Percentiles rank a stretch among this genome's conserved stretches.
These are phyloP conservation scores for Polymixis lichenea DNA, from an alignment of 2,888 invertebrate genomes.

Conservation along the genomic window DNA sequence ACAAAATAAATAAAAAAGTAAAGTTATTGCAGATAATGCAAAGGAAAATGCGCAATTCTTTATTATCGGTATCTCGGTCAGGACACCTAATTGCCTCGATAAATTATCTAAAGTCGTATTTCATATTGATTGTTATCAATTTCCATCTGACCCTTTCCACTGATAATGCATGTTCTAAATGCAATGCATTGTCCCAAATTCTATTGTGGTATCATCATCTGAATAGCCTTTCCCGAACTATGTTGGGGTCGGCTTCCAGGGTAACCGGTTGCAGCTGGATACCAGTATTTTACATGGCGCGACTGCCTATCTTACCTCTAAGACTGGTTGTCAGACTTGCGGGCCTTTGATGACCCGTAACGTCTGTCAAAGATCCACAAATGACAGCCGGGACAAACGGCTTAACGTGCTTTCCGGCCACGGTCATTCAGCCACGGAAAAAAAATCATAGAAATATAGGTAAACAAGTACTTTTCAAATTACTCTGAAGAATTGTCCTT, in stretches of 20 bases:
- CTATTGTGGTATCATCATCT: too few relatives aligned
- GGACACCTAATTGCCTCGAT: slow-evolving; percentile 7
- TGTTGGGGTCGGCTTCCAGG: too few relatives aligned
- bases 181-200: slow-evolving; percentile 6
- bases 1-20: not conserved
- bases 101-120: slow-evolving; percentile 20
- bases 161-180: slow-evolving; percentile 1
- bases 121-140: slow-evolving; percentile 1
- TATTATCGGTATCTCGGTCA: slow-evolving; percentile 18
- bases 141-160: slow-evolving; percentile 6
- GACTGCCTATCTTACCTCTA: too few relatives aligned
- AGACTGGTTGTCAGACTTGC: too few relatives aligned
- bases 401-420: too few relatives aligned
- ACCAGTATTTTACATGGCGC: too few relatives aligned
- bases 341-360: too few relatives aligned
- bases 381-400: too few relatives aligned
- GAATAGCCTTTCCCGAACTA: too few relatives aligned
- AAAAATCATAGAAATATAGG: not conserved
- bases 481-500: not conserved
- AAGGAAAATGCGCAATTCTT: slow-evolving; percentile 17
- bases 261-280: too few relatives aligned
- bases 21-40: not conserved
- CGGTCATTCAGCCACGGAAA: too few relatives aligned
- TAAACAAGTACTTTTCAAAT: not conserved
- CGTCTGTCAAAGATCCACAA: too few relatives aligned